Base-by-base conservation (phyloP, 2,888 invertebrate species). In the Hirudinaria manillensis region DNA sequence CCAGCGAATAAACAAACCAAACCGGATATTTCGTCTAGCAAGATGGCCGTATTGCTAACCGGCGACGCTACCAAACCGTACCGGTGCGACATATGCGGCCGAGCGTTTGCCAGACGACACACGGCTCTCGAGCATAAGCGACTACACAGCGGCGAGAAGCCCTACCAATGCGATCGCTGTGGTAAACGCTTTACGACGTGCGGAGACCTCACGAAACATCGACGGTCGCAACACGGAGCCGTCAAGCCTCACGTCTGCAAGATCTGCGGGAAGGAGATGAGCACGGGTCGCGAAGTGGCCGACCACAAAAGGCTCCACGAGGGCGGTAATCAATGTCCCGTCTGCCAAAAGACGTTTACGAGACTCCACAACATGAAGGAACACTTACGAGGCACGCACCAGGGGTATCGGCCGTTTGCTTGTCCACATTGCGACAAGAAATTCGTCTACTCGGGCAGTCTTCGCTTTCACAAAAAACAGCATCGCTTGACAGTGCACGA, bases 311-410 rank as follows among this genome's bases (percentile, higher is more conserved):
- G 74, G n/a, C 74, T 74, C 24, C 74, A 74, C 66, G 66, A 65
- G 27, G 74, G 74, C n/a, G 74, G 74, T 0, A 74, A 74, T 56
- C 38, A 19, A 27, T 74, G 74, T 24, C 74, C 74, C 29, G 56
- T 74, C 61, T 74, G 74, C 34, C 38, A 56, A 16, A 74, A 74
- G 74, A 66, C 34, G 32, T 74, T 74, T 45, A 74, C 74, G 2
- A 24, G 74, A 24, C 38, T 74, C 24, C 74, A 74, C 45, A 74
- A 74, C 74, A 74, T 74, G 74, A 74, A 74, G 38, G 74, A 74
- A 32, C 74, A 74, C 74, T 38, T 74, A 56, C 61, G 66, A 24
- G 74, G 74, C 3, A 66, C 74, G 0, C 74, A 74, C 29, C 27
- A 74, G 21, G 74, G 74, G 21, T 61, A 65, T 29, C 53, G 56